Percentiles rank a stretch among this genome's conserved stretches.
Evolutionary conservation across 2,888 invertebrate genomes (phyloP).

Genomic region (Lypha dubia): DNA sequence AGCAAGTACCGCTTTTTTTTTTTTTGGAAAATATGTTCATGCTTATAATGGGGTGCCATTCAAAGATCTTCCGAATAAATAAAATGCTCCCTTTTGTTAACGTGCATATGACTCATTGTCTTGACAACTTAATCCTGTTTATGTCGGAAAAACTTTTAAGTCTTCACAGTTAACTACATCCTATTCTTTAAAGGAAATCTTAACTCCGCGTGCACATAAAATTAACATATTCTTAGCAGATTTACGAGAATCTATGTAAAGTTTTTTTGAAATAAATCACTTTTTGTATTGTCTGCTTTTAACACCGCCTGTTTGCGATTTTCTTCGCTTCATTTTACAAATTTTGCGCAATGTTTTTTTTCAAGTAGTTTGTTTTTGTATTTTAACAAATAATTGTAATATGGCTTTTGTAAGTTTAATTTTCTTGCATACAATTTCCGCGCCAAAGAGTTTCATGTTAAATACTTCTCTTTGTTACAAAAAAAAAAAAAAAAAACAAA

Average conservation of each 20-base stretch:
- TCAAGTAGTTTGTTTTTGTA: constrained; percentile 7
- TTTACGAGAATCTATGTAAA: neutral
- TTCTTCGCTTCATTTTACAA: constrained; percentile 15
- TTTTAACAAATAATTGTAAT: constrained; percentile 23
- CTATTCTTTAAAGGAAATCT: neutral
- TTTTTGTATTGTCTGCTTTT: constrained; percentile 3
- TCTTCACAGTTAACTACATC: neutral
- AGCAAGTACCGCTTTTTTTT: neutral
- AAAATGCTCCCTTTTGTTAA: constrained; percentile 4
- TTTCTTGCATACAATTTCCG: constrained; percentile 14
- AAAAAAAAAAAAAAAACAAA: too few relatives aligned
- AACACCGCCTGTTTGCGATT: constrained; percentile 54
- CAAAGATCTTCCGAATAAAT: neutral
- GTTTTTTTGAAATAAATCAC: constrained; percentile 30
- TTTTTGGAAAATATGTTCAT: too few relatives aligned
- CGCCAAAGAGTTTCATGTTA: neutral
- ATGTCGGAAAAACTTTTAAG: neutral
- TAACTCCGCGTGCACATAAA: neutral
- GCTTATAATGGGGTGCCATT: neutral
- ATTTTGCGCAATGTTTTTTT: constrained; percentile 14
- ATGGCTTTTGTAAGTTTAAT: neutral
- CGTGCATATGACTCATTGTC: constrained; percentile 19
- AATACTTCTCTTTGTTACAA: constrained; percentile 1
- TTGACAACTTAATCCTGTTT: constrained; percentile 28
- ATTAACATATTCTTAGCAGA: constrained; percentile 10